Percentiles rank a stretch among this genome's conserved stretches.
phyloP scores from a whole-genome alignment of 2,888 invertebrate species.

The Mythimna loreyi region DNA sequence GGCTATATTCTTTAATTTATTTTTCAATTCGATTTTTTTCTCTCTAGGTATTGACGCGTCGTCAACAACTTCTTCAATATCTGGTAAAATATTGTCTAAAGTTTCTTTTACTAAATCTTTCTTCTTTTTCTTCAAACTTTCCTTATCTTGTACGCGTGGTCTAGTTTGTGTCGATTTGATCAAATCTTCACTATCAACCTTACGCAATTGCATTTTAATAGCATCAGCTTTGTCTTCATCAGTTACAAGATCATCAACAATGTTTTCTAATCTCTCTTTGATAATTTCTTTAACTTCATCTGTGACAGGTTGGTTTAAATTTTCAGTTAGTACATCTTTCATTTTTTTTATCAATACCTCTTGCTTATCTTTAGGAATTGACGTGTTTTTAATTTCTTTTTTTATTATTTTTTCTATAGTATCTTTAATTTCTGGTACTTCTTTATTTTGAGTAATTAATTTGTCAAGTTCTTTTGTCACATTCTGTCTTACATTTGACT shows the following conservation, averaged over 20 bases:
- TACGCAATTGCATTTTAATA: conserved; percentile 11
- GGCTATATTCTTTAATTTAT: not conserved
- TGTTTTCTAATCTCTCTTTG: conserved; percentile 18
- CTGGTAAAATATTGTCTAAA: not conserved
- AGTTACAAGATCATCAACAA: conserved; percentile 3
- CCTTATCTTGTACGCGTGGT: not conserved
- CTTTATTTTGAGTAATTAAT: conserved; percentile 3
- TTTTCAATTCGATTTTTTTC: conserved; percentile 1
- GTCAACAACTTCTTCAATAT: not conserved
- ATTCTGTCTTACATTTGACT: not conserved
- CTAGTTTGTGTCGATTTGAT: not conserved
- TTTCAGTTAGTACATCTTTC: conserved; percentile 16
- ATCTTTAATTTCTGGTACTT: conserved; percentile 11
- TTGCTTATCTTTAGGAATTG: conserved; percentile 22
- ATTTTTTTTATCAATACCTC: conserved; percentile 18
- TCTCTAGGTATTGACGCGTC: conserved; percentile 8
- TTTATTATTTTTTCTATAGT: not conserved
- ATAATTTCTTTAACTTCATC: conserved; percentile 23
- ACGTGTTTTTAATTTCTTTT: conserved; percentile 3
- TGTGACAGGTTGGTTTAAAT: conserved; percentile 23
- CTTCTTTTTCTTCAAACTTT: not conserved
- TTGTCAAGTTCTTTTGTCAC: conserved; percentile 5
- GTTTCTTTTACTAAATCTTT: not conserved
- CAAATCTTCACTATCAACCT: conserved; percentile 1
- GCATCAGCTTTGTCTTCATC: not conserved